These are phyloP conservation scores for Bombylius discolor DNA, from an alignment of 2,888 invertebrate genomes.

Conservation along the genomic window DNA sequence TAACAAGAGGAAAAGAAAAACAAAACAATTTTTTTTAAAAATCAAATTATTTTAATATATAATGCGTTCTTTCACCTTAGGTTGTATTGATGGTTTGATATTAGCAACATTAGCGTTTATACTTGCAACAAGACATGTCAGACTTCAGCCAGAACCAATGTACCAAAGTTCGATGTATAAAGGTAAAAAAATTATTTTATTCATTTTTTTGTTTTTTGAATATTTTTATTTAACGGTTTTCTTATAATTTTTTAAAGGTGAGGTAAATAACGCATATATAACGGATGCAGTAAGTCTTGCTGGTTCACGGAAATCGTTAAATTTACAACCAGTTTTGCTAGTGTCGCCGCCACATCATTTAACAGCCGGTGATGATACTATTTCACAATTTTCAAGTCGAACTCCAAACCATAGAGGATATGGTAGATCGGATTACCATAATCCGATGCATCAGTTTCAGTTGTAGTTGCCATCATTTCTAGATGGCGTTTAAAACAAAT, in stretches of 20 bases:
- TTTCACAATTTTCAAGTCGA: conserved; percentile 66
- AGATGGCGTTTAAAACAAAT: no score
- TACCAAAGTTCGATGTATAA: conserved; percentile 58
- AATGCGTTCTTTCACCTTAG: conserved; percentile 5
- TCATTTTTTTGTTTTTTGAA: no score
- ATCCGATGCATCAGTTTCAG: conserved; percentile 59
- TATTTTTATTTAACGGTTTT: not conserved
- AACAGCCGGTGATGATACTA: conserved; percentile 54
- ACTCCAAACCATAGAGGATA: conserved; percentile 45
- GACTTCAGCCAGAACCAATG: conserved; percentile 60
- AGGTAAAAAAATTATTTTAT: conserved; percentile 33
- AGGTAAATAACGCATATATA: conserved; percentile 77
- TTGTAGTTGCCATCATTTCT: conserved; percentile 29
- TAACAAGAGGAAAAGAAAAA: not conserved
- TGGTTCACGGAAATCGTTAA: conserved; percentile 73
- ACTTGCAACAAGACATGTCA: conserved; percentile 77
- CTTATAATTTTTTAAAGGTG: conserved; percentile 43
- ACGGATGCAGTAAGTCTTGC: conserved; percentile 75
- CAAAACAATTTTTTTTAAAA: no score
- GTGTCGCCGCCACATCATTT: conserved; percentile 36
- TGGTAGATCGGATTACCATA: conserved; percentile 43
- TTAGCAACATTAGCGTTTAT: conserved; percentile 85
- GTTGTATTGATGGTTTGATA: conserved; percentile 71
- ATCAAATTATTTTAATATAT: no score
- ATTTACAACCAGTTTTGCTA: conserved; percentile 73